Conservation (phyloP, 2,113 vertebrate species). For the Chionodraco myersi region DNA sequence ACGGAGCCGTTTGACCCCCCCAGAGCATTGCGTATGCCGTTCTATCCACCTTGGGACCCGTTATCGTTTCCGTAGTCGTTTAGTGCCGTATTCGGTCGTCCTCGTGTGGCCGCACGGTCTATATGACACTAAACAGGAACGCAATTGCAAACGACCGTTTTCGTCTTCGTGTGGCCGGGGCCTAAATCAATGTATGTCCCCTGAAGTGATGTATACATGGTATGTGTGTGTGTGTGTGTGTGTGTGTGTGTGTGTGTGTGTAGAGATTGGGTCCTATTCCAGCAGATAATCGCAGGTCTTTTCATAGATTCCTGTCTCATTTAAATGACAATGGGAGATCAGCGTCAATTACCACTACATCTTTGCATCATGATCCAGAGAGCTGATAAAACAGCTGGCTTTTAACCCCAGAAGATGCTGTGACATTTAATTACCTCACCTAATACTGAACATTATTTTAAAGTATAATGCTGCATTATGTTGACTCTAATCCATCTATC, state of each 20-base stretch:
- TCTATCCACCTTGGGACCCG: too few species aligned
- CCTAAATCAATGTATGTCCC: too few species aligned
- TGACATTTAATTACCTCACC: conserved; percentile 14
- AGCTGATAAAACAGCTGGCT: conserved; percentile 42
- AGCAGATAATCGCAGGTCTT: conserved; percentile 46
- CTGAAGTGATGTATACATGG: too few species aligned
- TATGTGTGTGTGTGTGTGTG: too few species aligned
- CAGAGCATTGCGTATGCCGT: too few species aligned
- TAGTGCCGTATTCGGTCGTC: too few species aligned
- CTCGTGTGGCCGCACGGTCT: too few species aligned
- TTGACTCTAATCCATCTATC: neutral
- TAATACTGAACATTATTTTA: neutral
- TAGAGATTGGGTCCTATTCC: conserved; percentile 5
- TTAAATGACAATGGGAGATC: conserved; percentile 72
- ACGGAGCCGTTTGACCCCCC: too few species aligned
- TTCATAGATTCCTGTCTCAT: conserved; percentile 59
- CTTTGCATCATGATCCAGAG: conserved; percentile 45
- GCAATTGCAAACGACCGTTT: too few species aligned
- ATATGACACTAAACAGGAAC: too few species aligned
- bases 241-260: neutral
- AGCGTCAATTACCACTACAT: conserved; percentile 60
- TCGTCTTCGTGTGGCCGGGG: too few species aligned
- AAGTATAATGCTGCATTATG: neutral
- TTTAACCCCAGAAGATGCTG: conserved; percentile 39
- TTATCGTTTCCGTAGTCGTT: too few species aligned